phyloP scores from a whole-genome alignment of 2,888 invertebrate genomes.

The Bugulina stolonifera region DNA sequence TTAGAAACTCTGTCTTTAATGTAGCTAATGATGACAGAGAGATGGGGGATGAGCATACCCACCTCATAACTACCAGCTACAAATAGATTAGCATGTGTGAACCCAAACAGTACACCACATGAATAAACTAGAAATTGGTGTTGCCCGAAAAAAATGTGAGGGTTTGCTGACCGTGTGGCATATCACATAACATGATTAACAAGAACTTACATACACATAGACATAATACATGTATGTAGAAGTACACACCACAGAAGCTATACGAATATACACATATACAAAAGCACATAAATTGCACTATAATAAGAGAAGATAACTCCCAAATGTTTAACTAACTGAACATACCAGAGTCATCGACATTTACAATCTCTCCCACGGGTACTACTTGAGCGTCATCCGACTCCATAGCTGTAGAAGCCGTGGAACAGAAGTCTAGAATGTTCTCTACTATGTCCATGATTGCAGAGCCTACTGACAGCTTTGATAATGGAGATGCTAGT shows the following conservation, averaged over 20 bases:
- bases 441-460: constrained; percentile 48
- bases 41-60: constrained; percentile 67
- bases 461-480: constrained; percentile 58
- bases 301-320: neutral
- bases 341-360: constrained; percentile 15
- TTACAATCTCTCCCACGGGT: neutral
- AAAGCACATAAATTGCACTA: neutral
- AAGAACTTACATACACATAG: neutral
- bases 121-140: too few relatives aligned
- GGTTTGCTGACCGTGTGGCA: too few relatives aligned
- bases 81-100: too few relatives aligned
- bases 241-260: neutral
- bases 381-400: neutral
- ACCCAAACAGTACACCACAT: too few relatives aligned
- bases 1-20: constrained; percentile 36
- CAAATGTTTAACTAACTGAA: too few relatives aligned
- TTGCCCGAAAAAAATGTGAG: too few relatives aligned
- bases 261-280: neutral
- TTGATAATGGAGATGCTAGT: constrained; percentile 34
- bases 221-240: neutral
- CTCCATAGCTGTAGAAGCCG: neutral
- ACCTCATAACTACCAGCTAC: constrained; percentile 57
- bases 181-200: too few relatives aligned
- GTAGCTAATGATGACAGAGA: constrained; percentile 62
- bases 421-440: constrained; percentile 35